Base-by-base conservation (phyloP, 2,888 invertebrate genomes). In the Biston stratarius region DNA sequence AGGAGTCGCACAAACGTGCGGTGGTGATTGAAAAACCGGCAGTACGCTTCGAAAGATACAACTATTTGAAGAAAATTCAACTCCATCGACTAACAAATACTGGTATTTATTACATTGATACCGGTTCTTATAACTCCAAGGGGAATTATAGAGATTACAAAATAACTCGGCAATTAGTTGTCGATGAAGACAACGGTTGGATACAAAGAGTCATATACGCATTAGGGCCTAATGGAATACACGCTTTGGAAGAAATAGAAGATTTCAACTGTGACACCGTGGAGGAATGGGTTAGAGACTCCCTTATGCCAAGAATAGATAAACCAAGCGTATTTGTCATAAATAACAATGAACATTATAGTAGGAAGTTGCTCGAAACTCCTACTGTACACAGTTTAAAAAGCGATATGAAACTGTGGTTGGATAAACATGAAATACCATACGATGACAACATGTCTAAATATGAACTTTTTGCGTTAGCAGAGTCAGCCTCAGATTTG, bases 1-100 rank as follows among this genome's bases (percentile, higher is more conserved):
- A 72, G 10, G 45, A 79, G 5, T 9, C 38, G 0, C 5, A 44
- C 0, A 48, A 64, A 0, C 9, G 14, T 5, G 72, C 72, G n/a
- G 79, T 81, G 0, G 73, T 88, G 2, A 73, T 83, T 0, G 88
- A 89, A 62, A 79, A 77, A 10, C 87, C 87, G 0, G 14, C 56
- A 6, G 70, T 84, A 3, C 74, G 73, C 0, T 83, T 79, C 1
- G 85, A 87, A 62, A 81, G 87, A 12, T 74, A 79, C 34, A 69
- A 63, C 8, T 88, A 84, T 67, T 67, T 88, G 47, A 83, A 73
- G n/a, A 70, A 69, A 1, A 74, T 86, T 6, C 51, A 58, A 0
- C 42, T 67, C 0, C 67, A 64, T 42, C 74, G 81, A 10, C 49
- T 49, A 1, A 44, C 34, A 11, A 8, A 24, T 11, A 8, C 38